These are phyloP conservation scores for Tetranychus urticae DNA, from an alignment of 1,140 invertebrate genomes.

Conservation along the genomic window DNA sequence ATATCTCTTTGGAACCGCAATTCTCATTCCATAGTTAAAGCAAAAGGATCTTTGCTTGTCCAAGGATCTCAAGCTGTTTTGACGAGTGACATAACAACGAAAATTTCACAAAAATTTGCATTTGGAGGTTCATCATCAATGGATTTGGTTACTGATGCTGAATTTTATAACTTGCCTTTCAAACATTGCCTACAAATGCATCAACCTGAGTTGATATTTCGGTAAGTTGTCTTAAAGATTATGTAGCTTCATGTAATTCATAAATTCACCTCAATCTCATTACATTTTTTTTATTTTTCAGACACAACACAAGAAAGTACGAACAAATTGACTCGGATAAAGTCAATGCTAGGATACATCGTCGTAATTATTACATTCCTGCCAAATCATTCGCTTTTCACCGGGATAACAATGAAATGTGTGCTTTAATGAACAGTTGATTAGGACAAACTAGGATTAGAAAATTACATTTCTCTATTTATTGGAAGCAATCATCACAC, in stretches of 20 bases:
- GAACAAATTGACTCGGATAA: constrained; percentile 22
- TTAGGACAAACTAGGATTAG: neutral
- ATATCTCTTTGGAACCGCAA: constrained; percentile 67
- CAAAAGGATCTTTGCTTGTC: constrained; percentile 39
- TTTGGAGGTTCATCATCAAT: constrained; percentile 42
- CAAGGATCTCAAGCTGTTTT: constrained; percentile 38
- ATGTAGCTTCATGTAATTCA: neutral
- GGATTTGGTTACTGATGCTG: constrained; percentile 45
- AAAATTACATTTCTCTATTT: no score
- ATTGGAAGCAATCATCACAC: no score
- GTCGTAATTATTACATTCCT: constrained; percentile 25
- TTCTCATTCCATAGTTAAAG: constrained; percentile 51
- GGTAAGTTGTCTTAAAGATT: constrained; percentile 23
- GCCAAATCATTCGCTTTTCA: constrained; percentile 48
- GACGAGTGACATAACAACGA: constrained; percentile 17
- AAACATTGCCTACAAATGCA: constrained; percentile 54
- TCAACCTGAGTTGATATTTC: constrained; percentile 37
- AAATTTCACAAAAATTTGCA: constrained; percentile 20
- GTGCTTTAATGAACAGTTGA: constrained; percentile 20
- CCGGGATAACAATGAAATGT: constrained; percentile 54
- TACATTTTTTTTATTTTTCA: constrained; percentile 16
- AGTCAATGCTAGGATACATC: constrained; percentile 38
- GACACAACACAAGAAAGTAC: constrained; percentile 37
- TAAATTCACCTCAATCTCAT: neutral
- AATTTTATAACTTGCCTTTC: constrained; percentile 44